Conservation (phyloP, 2,888 invertebrate species). For the Pachymerium ferrugineum region DNA sequence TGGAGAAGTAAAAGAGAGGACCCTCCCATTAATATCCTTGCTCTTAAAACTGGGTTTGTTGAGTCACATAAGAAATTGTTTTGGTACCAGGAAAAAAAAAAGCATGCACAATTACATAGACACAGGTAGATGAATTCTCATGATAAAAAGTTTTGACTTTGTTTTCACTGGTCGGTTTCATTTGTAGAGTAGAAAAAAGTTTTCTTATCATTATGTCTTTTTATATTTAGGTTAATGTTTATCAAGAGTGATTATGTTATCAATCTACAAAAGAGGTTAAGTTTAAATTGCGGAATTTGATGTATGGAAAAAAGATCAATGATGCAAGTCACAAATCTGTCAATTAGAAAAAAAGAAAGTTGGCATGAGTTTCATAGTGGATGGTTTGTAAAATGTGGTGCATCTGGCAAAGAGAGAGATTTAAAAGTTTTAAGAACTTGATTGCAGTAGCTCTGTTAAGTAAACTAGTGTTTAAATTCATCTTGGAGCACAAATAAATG, state of each 20-base stretch:
- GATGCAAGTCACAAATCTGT: neutral
- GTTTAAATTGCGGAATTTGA: neutral
- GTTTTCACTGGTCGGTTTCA: neutral
- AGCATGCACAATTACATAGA: neutral
- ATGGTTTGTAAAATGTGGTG: no score
- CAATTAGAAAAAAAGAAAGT: neutral
- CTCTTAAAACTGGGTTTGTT: neutral
- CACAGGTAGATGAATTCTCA: neutral
- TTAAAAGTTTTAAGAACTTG: no score
- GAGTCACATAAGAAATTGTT: constrained; percentile 4
- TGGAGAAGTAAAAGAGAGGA: neutral
- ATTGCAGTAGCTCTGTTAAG: no score
- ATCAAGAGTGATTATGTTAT: no score
- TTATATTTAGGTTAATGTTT: no score
- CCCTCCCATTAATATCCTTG: constrained; percentile 1
- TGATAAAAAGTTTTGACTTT: neutral
- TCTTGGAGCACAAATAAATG: no score
- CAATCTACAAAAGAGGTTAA: no score
- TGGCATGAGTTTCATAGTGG: no score
- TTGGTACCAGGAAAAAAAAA: neutral
- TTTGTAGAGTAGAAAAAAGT: neutral
- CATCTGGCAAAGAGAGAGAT: neutral
- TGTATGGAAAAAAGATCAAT: neutral
- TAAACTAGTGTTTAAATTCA: no score
- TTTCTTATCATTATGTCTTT: no score